Evolutionary conservation across 2,797 vertebrate species (phyloP), one percentile per base, ranked within the genome.

Genomic region (Xenopus petersii): DNA sequence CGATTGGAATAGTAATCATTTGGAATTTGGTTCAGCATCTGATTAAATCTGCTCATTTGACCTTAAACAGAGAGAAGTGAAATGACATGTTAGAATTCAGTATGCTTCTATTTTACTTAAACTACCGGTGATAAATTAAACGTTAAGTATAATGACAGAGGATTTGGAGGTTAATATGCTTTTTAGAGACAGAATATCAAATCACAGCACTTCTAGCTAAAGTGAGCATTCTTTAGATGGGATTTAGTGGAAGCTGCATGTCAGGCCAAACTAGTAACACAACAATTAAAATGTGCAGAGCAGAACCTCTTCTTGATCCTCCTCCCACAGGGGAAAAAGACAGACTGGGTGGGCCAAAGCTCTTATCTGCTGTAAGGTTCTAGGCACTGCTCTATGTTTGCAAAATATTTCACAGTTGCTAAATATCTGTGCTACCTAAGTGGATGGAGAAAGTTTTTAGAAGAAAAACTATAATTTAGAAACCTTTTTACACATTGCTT

Each of bases 1-100:
- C 91, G 89, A 72, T 69, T 97, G 15, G 89, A 95, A 77, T 94
- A 93, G 79, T 95, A 91, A 73, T 93, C 93, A 0, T 91, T 98
- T 0, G 97, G 97, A 82, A 98, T 98, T 88, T 98, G 97, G 88
- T 98, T 98, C 82, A 99, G 81, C 84, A 98, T 86, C 67, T 95
- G 92, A 82, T 91, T 96, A 84, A 98, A 93, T n/a, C 95, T 92
- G 71, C 81, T 91, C 95, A 98, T 98, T 88, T 98, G 97, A 65
- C 92, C 97, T 99, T 83, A 51, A 79, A 80, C 75, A 60, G 79
- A 84, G 72, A 30, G 77, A 47, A n/a, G 21, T 33, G 15, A 51
- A 30, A 58, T 47, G 17, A 33, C 17, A 73, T 48, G 15, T 56
- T 42, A 73, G 49, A 58, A 24, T 47, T 49, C 51, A 33, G 7